Conservation (phyloP, 2,888 invertebrate genomes). For the Sylvicola cinctus region DNA sequence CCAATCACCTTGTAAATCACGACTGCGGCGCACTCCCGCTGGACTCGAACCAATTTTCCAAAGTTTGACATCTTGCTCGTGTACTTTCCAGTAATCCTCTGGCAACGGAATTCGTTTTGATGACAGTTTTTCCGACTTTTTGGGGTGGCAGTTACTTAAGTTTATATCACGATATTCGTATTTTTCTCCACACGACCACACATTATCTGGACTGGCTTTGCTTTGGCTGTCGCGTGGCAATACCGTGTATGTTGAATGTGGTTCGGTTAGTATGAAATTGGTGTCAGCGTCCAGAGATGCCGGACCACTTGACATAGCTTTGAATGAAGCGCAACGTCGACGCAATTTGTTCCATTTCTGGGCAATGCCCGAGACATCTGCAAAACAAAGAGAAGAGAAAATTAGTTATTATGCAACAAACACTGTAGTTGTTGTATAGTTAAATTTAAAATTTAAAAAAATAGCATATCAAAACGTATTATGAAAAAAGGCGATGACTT, state of each 20-base stretch:
- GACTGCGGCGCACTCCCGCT: neutral
- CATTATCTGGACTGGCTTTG: neutral
- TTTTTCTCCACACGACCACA: constrained; percentile 1
- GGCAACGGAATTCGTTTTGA: constrained; percentile 6
- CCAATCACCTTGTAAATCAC: constrained; percentile 1
- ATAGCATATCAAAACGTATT: too few relatives aligned
- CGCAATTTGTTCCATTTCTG: constrained; percentile 55
- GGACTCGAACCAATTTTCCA: constrained; percentile 6
- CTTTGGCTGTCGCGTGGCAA: neutral
- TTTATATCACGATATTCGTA: constrained; percentile 7
- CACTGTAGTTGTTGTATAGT: neutral
- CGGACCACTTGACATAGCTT: constrained; percentile 28
- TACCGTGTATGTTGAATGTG: constrained; percentile 6
- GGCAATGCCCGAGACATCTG: constrained; percentile 26
- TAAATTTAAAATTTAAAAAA: neutral
- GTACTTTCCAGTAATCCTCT: constrained; percentile 8
- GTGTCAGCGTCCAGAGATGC: constrained; percentile 24
- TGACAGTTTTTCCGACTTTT: constrained; percentile 4
- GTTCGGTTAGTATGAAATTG: constrained; percentile 7
- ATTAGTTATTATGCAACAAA: neutral
- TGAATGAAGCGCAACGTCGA: constrained; percentile 38
- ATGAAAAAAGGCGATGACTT: too few relatives aligned
- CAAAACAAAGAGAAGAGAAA: neutral
- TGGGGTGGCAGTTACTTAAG: constrained; percentile 3
- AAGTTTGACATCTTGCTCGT: constrained; percentile 6